Evolutionary conservation across 1,140 invertebrate species (phyloP).

Genomic region (Lepidurus couesii): DNA sequence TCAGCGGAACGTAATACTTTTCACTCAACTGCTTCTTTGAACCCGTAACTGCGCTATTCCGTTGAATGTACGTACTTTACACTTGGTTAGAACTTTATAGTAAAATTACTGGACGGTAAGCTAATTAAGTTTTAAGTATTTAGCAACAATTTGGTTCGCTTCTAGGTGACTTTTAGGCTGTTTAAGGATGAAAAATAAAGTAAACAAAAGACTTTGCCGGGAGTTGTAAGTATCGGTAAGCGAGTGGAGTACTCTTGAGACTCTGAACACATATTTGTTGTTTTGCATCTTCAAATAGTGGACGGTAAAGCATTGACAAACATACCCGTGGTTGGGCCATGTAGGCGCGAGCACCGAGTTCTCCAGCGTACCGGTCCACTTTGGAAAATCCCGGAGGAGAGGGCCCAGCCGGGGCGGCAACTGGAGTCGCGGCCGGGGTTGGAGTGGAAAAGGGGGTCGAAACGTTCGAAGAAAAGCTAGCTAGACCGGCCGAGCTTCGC

Average conservation of each 20-base stretch:
- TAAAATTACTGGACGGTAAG: background rate
- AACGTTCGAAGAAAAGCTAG: background rate
- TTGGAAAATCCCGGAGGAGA: slow-evolving; percentile 9
- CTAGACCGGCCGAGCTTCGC: background rate
- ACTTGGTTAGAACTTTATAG: background rate
- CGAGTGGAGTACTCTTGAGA: background rate
- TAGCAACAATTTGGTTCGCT: too few relatives aligned
- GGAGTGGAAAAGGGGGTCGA: background rate
- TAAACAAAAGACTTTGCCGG: too few relatives aligned
- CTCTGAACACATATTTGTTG: slow-evolving; percentile 2
- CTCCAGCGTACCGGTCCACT: slow-evolving; percentile 16
- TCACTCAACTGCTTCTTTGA: background rate
- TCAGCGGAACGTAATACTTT: background rate
- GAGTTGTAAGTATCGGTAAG: background rate
- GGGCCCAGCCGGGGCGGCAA: background rate
- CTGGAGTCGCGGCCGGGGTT: background rate
- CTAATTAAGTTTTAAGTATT: too few relatives aligned
- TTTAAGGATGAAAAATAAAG: too few relatives aligned
- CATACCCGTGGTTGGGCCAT: slow-evolving; percentile 61
- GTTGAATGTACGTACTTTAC: background rate
- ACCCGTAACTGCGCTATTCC: background rate
- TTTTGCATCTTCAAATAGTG: slow-evolving; percentile 19
- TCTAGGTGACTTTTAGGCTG: too few relatives aligned
- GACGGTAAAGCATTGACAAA: slow-evolving; percentile 29
- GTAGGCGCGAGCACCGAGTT: slow-evolving; percentile 47